Percentiles rank a stretch among this genome's conserved stretches.
Conservation (phyloP, 2,113 vertebrate species). For the Cranoglanis bouderius region DNA sequence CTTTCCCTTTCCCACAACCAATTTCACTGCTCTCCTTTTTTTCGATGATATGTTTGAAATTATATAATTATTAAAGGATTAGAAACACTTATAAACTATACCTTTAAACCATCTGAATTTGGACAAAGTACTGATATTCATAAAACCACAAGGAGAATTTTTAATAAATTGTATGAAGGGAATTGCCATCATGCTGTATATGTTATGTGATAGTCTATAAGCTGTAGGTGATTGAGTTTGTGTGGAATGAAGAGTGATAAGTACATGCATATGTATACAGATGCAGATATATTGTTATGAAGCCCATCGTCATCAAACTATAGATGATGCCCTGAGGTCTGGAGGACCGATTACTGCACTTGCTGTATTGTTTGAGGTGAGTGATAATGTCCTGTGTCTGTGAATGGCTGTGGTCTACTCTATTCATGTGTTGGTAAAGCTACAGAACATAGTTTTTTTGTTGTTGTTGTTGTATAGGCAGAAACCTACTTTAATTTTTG, state of each 20-base stretch:
- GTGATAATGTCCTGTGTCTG: slow-evolving; percentile 23
- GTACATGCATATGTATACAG: slow-evolving; percentile 66
- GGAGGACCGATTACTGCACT: slow-evolving; percentile 87
- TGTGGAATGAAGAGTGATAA: neutral
- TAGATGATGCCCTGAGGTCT: slow-evolving; percentile 83
- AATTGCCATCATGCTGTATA: neutral
- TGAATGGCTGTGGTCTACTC: neutral
- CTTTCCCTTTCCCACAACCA: neutral
- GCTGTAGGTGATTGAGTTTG: neutral
- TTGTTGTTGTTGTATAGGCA: neutral
- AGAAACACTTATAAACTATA: neutral
- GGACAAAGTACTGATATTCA: neutral
- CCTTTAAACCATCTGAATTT: neutral
- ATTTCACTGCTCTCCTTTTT: neutral
- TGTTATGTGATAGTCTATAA: neutral
- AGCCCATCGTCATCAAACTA: slow-evolving; percentile 71
- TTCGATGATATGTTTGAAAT: neutral
- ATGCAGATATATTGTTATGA: slow-evolving; percentile 98
- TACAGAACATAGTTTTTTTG: neutral
- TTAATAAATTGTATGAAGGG: neutral
- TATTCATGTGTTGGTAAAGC: neutral
- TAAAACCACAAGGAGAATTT: neutral
- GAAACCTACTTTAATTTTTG: neutral
- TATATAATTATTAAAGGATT: neutral
- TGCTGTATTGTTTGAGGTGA: slow-evolving; percentile 92